A percentile compares a stretch with the other conserved stretches of the same genome.
These are phyloP conservation scores for Staurois parvus DNA, from an alignment of 2,797 vertebrate species.

Conservation along the genomic window DNA sequence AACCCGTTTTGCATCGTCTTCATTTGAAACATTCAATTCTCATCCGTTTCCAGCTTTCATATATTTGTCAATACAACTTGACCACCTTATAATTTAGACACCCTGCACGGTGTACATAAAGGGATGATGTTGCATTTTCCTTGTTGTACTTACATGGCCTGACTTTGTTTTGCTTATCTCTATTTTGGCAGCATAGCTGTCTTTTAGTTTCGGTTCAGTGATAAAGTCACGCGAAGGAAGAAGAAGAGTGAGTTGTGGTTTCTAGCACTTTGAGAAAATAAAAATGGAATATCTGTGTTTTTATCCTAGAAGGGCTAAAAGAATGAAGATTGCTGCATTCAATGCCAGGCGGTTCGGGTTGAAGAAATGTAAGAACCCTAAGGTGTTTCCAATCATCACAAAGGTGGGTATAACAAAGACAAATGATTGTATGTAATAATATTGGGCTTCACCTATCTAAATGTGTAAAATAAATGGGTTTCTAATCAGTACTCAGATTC, in stretches of 20 bases:
- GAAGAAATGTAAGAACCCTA: constrained; percentile 73
- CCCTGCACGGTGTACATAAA: no score
- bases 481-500: background rate
- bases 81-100: no score
- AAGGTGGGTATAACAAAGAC: constrained; percentile 68
- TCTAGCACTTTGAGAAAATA: background rate
- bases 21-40: no score
- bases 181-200: background rate
- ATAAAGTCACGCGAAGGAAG: constrained; percentile 21
- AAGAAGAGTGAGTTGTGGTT: constrained; percentile 26
- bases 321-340: constrained; percentile 81
- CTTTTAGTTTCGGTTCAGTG: background rate
- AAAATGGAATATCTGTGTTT: constrained; percentile 20
- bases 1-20: no score
- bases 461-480: background rate
- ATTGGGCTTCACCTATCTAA: background rate
- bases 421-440: background rate
- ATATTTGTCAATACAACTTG: no score
- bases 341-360: constrained; percentile 80
- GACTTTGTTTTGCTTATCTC: background rate
- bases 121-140: background rate
- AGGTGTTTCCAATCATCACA: constrained; percentile 66
- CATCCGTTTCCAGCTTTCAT: no score
- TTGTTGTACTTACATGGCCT: background rate
- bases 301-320: constrained; percentile 12